Evolutionary conservation across 2,797 vertebrate genomes (phyloP), one percentile per base, ranked within the genome.

Genomic region (Anguilla marmorata): DNA sequence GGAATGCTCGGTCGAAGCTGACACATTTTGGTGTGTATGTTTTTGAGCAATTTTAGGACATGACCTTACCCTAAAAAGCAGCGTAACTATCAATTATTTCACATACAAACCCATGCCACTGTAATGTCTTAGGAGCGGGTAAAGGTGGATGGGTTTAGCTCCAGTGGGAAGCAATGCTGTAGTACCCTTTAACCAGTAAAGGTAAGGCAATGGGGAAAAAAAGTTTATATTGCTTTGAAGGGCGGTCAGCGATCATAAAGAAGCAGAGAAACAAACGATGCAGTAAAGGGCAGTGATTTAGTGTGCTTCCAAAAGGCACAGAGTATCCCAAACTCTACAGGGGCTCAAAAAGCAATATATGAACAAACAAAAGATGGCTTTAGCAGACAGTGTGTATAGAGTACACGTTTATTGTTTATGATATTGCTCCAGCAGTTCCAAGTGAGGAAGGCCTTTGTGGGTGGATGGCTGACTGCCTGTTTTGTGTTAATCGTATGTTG

Each of bases 121-220:
- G n/a, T 89, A 85, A 86, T 76, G 48, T 33, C 27, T 30, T 86
- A 84, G 54, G 50, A 66, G 84, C 12, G 12, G 80, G 50, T 54
- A 69, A 30, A 27, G 12, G 21, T 27, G 60, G 50, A 52, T 69
- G 6, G n/a, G 66, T 87, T 86, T 74, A 30, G 85, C 37, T 63
- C 1, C 27, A 30, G 12, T 19, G 12, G 27, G 30, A 33, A 37
- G 69, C 69, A 74, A 74, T 74, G 27, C 69, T 74, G 69, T 33
- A 4, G 69, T 37, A 14, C 69, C 69, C 27, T 74, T 74, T 33
- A 30, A 30, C 69, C 69, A 74, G 69, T 74, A 33, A 74, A 74
- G 69, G 69, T 74, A 74, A 74, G 3, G 27, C 69, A 74, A 74
- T 79, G 74, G 37, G n/a, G 63, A n/a, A 9, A 79, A 79, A 41